A percentile compares a stretch with the other conserved stretches of the same genome.
Evolutionary conservation across 1,140 invertebrate species (phyloP).

Genomic region (Phthorimaea operculella): DNA sequence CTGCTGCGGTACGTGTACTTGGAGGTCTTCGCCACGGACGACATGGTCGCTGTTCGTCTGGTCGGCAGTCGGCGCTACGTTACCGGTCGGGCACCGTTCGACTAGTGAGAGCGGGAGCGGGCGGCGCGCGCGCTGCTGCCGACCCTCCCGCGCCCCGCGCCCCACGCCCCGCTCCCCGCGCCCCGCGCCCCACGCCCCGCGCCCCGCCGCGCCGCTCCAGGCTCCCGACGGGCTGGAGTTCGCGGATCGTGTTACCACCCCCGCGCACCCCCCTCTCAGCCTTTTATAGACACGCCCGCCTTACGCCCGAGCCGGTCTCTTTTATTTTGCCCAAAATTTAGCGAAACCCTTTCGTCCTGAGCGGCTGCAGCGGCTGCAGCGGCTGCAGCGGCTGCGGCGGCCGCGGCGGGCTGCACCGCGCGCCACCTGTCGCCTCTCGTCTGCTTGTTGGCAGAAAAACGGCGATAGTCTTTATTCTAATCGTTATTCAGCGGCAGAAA

Average conservation of each 20-base stretch:
- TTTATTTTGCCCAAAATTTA: constrained; percentile 63
- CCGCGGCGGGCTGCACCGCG: background rate
- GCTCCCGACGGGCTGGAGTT: constrained; percentile 57
- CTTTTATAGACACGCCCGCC: constrained; percentile 66
- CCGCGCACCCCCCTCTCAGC: constrained; percentile 62
- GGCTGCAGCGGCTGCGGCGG: constrained; percentile 8
- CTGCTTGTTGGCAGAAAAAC: background rate
- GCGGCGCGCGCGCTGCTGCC: constrained; percentile 38
- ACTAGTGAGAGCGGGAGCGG: constrained; percentile 62
- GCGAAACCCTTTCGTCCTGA: constrained; percentile 34
- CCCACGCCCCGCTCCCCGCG: too few relatives aligned
- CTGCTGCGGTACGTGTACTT: constrained; percentile 90
- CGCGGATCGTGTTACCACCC: constrained; percentile 66
- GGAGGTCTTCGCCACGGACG: constrained; percentile 83
- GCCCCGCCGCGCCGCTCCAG: constrained; percentile 40
- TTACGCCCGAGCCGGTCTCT: constrained; percentile 47
- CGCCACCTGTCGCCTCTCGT: background rate
- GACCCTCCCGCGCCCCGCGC: constrained; percentile 17
- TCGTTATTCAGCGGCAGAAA: background rate
- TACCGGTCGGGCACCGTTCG: constrained; percentile 66
- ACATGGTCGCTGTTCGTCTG: constrained; percentile 72
- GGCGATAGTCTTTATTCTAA: background rate
- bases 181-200: constrained; percentile 30
- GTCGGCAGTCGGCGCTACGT: constrained; percentile 65
- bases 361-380: constrained; percentile 9